These are phyloP conservation scores for Epiblema foenella DNA, from an alignment of 2,888 invertebrate species.

Conservation along the genomic window DNA sequence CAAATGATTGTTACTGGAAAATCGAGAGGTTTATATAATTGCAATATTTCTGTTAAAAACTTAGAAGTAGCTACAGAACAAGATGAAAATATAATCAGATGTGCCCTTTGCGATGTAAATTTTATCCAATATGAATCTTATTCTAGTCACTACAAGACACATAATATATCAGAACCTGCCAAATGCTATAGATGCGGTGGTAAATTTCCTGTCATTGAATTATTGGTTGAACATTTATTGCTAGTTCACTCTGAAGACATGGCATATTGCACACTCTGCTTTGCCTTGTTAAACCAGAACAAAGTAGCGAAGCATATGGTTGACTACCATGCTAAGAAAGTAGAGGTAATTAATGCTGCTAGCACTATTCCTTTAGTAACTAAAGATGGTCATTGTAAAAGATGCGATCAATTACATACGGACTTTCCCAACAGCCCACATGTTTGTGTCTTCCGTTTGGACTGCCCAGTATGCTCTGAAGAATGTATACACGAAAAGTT, in stretches of 20 bases:
- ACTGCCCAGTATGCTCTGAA: constrained; percentile 25
- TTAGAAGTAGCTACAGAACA: not conserved
- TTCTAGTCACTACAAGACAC: constrained; percentile 32
- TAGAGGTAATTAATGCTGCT: constrained; percentile 25
- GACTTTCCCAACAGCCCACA: constrained; percentile 10
- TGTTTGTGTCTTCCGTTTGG: constrained; percentile 16
- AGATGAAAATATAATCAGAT: constrained; percentile 11
- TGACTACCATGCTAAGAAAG: constrained; percentile 24
- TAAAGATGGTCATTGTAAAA: constrained; percentile 24
- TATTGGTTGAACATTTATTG: constrained; percentile 33
- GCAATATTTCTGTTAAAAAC: constrained; percentile 14
- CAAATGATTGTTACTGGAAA: not conserved
- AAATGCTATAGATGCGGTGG: constrained; percentile 28
- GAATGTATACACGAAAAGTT: constrained; percentile 33
- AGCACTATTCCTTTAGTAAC: constrained; percentile 2
- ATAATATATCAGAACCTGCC: constrained; percentile 26
- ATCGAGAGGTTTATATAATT: not conserved
- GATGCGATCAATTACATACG: constrained; percentile 21
- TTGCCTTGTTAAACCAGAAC: constrained; percentile 26
- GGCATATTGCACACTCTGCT: constrained; percentile 38
- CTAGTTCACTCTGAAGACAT: constrained; percentile 28
- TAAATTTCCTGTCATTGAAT: constrained; percentile 32
- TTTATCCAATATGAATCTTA: constrained; percentile 31
- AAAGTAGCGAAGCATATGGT: constrained; percentile 29
- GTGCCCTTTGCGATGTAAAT: constrained; percentile 29